Base-by-base conservation (phyloP, 1,140 invertebrate genomes). In the Aphis craccivora region DNA sequence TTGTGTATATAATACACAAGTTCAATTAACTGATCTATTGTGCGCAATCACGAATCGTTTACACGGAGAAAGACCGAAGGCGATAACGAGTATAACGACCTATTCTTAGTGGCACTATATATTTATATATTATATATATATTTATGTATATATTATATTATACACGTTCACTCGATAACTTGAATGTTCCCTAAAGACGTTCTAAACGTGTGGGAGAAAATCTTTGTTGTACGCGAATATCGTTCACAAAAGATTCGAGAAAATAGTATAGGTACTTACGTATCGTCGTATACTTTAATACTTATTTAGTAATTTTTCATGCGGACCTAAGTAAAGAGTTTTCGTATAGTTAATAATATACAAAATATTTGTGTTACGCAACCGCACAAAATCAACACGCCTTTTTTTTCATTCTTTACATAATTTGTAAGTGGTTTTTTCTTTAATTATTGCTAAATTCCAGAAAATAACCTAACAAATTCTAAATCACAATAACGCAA, bases 1-100 rank as follows among this genome's bases (percentile, higher is more conserved):
- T 14, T n/a, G 9, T n/a, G 35, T 53, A 40, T 35, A 87, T 45
- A 30, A 30, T n/a, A 86, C 37, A 43, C 55, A 67, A 90, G 53
- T 90, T 90, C 89, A 90, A 90, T 90, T 90, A 90, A 67, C 37
- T 37, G 53, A 90, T 90, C 89, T 90, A 90, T 90, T 90, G 89
- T 90, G 89, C n/a, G 55, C 37, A 90, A 90, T 90, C 89, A 43
- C 55, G 89, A 90, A 67, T 90, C 89, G 89, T 90, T 90, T 90
- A 67, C 37, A 90, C 53, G 37, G 37, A 51, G 22, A 89, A 89
- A 89, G n/a, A 60, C 88, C 35, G 51, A 60, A 60, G 37, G 88
- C 88, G 88, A 90, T 40, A 40, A 90, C 23, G 53, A 60, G 35
- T 90, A 90, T 60, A 90, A 90, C 53, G 88, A 90, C 53, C 53